A percentile compares a stretch with the other conserved stretches of the same genome.
Evolutionary conservation across 92 coral and sea anemone species (phyloP).

Genomic region (Scolanthus callimorphus): DNA sequence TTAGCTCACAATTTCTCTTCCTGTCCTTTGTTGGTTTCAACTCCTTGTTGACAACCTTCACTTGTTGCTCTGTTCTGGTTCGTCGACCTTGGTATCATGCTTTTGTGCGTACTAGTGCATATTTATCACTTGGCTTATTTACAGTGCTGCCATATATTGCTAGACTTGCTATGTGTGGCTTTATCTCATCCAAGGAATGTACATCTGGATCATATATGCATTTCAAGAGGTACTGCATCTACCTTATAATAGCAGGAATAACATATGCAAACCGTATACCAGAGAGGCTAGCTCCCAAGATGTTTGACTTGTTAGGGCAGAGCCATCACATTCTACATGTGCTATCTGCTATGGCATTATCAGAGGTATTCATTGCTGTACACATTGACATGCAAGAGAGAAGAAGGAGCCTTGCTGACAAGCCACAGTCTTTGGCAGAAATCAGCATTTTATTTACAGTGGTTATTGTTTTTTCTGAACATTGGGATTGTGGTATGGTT

Average conservation of each 20-base stretch:
- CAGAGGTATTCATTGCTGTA: constrained; percentile 44
- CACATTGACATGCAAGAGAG: constrained; percentile 41
- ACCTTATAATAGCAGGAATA: constrained; percentile 25
- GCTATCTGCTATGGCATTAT: constrained; percentile 34
- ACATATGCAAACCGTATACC: constrained; percentile 41
- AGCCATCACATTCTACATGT: constrained; percentile 59
- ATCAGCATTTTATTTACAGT: constrained; percentile 24
- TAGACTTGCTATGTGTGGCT: constrained; percentile 32
- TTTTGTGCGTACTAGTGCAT: constrained; percentile 46
- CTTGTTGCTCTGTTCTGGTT: constrained; percentile 47
- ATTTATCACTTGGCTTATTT: constrained; percentile 22
- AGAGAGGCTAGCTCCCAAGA: constrained; percentile 34
- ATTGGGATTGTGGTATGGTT: constrained; percentile 37
- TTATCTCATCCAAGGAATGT: constrained; percentile 14
- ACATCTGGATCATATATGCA: constrained; percentile 23
- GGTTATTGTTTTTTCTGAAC: constrained; percentile 13
- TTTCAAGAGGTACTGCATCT: constrained; percentile 36
- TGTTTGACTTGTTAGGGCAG: constrained; percentile 52
- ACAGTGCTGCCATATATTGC: constrained; percentile 36
- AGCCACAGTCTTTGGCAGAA: constrained; percentile 33
- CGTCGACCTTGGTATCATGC: constrained; percentile 43
- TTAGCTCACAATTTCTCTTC: constrained; percentile 31
- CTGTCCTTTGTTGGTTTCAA: constrained; percentile 29
- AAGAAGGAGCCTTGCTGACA: constrained; percentile 8
- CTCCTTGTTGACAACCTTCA: constrained; percentile 31